Conservation (phyloP, 2,113 vertebrate genomes). For the Lophura nycthemera region DNA sequence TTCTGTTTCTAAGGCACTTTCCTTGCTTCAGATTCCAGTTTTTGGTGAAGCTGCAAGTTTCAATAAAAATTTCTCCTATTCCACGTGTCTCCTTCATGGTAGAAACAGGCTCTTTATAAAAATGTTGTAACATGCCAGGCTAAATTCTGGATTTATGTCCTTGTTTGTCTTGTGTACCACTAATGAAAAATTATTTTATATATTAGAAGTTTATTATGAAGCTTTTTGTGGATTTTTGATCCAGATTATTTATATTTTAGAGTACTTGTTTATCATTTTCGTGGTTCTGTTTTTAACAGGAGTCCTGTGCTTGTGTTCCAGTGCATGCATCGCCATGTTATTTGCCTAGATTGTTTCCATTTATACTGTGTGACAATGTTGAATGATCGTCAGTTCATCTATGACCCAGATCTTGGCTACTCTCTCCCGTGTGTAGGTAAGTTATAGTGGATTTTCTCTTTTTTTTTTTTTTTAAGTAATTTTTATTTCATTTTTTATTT, state of each 20-base stretch:
- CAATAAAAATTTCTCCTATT: neutral
- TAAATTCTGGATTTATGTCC: neutral
- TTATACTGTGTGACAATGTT: constrained; percentile 89
- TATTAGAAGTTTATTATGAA: neutral
- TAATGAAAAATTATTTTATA: neutral
- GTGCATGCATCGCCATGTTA: constrained; percentile 87
- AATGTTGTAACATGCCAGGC: neutral
- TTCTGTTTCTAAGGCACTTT: neutral
- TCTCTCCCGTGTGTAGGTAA: constrained; percentile 90
- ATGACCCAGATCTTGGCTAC: constrained; percentile 84
- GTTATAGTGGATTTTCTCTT: neutral
- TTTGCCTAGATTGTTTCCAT: constrained; percentile 92
- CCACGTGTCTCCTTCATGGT: neutral
- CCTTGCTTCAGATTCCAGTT: neutral
- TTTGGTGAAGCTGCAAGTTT: neutral
- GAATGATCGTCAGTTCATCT: constrained; percentile 86
- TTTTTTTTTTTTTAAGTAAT: neutral
- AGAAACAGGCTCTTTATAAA: neutral
- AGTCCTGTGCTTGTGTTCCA: constrained; percentile 89
- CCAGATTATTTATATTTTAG: neutral
- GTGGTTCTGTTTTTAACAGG: constrained; percentile 64
- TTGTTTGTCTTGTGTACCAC: neutral
- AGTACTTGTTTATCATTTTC: neutral
- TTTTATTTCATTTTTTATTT: neutral
- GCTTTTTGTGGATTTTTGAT: neutral